These are phyloP conservation scores for Scaptomyza cyrtandrae DNA, from an alignment of 2,888 invertebrate genomes.

Conservation along the genomic window DNA sequence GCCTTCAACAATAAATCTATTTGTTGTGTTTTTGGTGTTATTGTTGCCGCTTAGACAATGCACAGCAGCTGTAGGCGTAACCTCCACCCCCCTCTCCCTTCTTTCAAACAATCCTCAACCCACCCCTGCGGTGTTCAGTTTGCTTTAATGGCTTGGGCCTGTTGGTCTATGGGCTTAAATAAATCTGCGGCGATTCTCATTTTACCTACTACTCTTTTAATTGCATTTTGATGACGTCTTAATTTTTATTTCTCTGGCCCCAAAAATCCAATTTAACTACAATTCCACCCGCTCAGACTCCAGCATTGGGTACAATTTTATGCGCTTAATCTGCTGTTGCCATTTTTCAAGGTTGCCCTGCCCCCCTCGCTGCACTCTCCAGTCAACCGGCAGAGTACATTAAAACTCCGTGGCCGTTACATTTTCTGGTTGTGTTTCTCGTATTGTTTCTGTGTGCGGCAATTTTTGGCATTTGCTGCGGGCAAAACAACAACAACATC, in stretches of 20 bases:
- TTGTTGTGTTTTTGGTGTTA: slow-evolving; percentile 60
- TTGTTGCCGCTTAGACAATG: slow-evolving; percentile 51
- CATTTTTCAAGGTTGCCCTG: slow-evolving; percentile 69
- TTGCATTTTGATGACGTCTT: slow-evolving; percentile 80
- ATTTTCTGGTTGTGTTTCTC: slow-evolving; percentile 61
- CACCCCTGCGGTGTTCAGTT: slow-evolving; percentile 2
- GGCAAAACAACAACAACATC: slow-evolving; percentile 42
- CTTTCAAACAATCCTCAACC: too few species aligned
- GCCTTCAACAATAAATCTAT: slow-evolving; percentile 81
- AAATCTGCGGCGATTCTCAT: slow-evolving; percentile 75
- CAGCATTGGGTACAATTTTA: slow-evolving; percentile 51
- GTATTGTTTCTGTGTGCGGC: slow-evolving; percentile 78
- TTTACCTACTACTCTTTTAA: slow-evolving; percentile 77
- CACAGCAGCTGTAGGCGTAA: slow-evolving; percentile 36
- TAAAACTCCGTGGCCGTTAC: slow-evolving; percentile 77
- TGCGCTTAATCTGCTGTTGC: slow-evolving; percentile 78
- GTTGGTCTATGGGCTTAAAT: slow-evolving; percentile 60
- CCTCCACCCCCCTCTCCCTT: not conserved
- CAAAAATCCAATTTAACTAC: slow-evolving; percentile 53
- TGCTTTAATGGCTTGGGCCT: slow-evolving; percentile 36
- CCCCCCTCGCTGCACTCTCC: not conserved
- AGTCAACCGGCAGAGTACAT: slow-evolving; percentile 68
- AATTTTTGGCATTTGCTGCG: slow-evolving; percentile 78
- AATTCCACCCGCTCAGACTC: slow-evolving; percentile 13
- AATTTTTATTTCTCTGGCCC: slow-evolving; percentile 68